Evolutionary conservation across 2,888 invertebrate genomes (phyloP).

Genomic region (Pasiphila rectangulata): DNA sequence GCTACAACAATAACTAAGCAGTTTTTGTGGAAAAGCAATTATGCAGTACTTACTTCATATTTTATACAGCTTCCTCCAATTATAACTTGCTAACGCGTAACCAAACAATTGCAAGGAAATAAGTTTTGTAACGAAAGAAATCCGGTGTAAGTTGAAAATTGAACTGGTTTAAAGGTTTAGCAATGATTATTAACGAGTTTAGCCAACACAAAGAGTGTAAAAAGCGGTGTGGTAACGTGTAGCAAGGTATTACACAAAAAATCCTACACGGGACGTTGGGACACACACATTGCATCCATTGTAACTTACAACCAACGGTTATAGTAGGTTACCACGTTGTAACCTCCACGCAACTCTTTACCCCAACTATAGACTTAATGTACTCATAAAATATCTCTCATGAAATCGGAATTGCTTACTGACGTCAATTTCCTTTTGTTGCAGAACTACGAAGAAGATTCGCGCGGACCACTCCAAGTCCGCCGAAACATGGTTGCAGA

Average conservation of each 20-base stretch:
- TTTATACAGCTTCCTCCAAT: background rate
- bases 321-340: background rate
- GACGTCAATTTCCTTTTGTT: slow-evolving; percentile 65
- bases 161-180: slow-evolving; percentile 58
- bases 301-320: slow-evolving; percentile 49
- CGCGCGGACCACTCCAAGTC: slow-evolving; percentile 73
- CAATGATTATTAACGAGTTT: slow-evolving; percentile 67
- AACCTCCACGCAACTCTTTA: background rate
- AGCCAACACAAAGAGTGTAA: slow-evolving; percentile 64
- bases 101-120: slow-evolving; percentile 42
- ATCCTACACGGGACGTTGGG: slow-evolving; percentile 68
- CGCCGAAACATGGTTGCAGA: slow-evolving; percentile 93
- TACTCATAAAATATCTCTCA: background rate
- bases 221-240: slow-evolving; percentile 62
- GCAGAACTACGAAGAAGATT: slow-evolving; percentile 72
- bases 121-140: slow-evolving; percentile 58
- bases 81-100: background rate
- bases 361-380: background rate
- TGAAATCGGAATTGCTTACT: slow-evolving; percentile 43
- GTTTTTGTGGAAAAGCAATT: slow-evolving; percentile 1
- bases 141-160: slow-evolving; percentile 58
- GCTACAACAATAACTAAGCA: slow-evolving; percentile 9
- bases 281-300: slow-evolving; percentile 67
- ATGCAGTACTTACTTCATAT: background rate
- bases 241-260: slow-evolving; percentile 58